Percentiles rank a stretch among this genome's conserved stretches.
These are phyloP conservation scores for Ictidomys tridecemlineatus DNA, from an alignment of 2,113 vertebrate species.

Conservation along the genomic window DNA sequence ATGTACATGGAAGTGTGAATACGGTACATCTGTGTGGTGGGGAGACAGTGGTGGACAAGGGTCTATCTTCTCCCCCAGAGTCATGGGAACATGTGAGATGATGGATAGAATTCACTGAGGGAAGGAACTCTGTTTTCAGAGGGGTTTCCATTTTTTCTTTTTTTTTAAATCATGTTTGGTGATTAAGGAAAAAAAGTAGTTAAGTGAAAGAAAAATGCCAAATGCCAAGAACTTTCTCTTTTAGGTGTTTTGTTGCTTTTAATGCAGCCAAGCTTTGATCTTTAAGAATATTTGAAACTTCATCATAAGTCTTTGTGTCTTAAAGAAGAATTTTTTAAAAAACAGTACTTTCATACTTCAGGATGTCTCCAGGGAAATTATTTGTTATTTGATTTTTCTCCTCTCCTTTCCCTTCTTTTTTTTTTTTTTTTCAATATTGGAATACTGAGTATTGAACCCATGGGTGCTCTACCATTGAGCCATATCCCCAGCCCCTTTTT, in stretches of 20 bases:
- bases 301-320: background rate
- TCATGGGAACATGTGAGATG: background rate
- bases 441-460: too few relatives aligned
- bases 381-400: background rate
- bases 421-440: too few relatives aligned
- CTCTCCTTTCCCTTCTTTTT: too few relatives aligned
- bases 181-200: background rate
- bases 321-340: background rate
- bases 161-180: background rate
- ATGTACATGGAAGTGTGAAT: background rate
- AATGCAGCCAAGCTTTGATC: background rate
- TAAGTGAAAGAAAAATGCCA: background rate
- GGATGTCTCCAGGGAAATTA: background rate
- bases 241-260: background rate
- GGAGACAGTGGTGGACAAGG: background rate
- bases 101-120: background rate
- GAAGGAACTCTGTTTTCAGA: background rate
- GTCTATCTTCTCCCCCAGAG: background rate
- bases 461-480: too few relatives aligned
- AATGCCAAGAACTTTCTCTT: background rate
- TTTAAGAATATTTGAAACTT: background rate
- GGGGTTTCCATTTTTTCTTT: background rate
- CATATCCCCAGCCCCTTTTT: too few relatives aligned
- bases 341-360: background rate
- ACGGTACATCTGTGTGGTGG: background rate